Evolutionary conservation across 2,113 vertebrate species (phyloP).

Genomic region (Mustelus asterias): DNA sequence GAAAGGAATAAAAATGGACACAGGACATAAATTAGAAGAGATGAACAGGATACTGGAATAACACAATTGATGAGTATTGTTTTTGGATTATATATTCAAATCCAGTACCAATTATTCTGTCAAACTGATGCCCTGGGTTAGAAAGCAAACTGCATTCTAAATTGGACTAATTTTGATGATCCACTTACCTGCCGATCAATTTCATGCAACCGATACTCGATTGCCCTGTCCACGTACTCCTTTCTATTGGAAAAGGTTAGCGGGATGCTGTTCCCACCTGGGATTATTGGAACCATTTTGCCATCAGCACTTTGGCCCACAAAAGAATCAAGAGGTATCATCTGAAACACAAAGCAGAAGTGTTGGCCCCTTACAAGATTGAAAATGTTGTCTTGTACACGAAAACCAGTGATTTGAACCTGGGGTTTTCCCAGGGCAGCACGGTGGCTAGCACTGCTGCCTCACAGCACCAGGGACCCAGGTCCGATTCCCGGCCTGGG

Average conservation of each 20-base stretch:
- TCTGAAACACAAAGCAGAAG: conserved; percentile 49
- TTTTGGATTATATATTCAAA: too few relatives aligned
- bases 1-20: too few relatives aligned
- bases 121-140: too few relatives aligned
- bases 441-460: too few relatives aligned
- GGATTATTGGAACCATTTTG: conserved; percentile 80
- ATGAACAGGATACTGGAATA: too few relatives aligned
- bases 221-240: conserved; percentile 74
- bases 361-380: not conserved
- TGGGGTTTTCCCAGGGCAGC: not conserved
- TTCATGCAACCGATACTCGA: conserved; percentile 74
- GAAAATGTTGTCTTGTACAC: not conserved
- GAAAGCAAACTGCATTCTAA: not conserved
- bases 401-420: not conserved
- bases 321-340: conserved; percentile 81
- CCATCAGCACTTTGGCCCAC: conserved; percentile 78
- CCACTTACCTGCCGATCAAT: conserved; percentile 71
- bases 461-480: too few relatives aligned
- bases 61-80: too few relatives aligned
- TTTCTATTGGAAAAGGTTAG: conserved; percentile 77
- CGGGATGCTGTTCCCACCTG: conserved; percentile 77
- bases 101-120: too few relatives aligned
- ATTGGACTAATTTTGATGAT: not conserved
- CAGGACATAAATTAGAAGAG: too few relatives aligned
- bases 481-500: too few relatives aligned